Conservation (phyloP, 2,113 vertebrate species). For the Rhinolophus sinicus region DNA sequence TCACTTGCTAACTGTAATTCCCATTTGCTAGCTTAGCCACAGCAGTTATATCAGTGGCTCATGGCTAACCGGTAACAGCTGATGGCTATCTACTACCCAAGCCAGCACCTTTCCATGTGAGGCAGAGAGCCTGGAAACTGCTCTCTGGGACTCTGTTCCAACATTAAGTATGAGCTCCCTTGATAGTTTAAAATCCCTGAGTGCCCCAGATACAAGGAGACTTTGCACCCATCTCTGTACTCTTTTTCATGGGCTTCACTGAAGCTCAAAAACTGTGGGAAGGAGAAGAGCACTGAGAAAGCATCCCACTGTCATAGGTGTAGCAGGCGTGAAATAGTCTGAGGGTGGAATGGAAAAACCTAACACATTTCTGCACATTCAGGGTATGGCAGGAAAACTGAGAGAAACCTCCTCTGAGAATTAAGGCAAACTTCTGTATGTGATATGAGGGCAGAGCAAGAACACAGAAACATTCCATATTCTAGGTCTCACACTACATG, state of each 20-base stretch:
- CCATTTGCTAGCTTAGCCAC: too few relatives aligned
- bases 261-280: background rate
- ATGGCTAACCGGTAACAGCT: too few relatives aligned
- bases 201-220: background rate
- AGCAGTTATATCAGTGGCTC: too few relatives aligned
- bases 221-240: background rate
- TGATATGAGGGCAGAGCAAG: background rate
- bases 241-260: background rate
- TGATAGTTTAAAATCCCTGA: background rate
- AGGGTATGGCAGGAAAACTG: background rate
- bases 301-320: background rate
- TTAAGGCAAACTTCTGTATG: background rate
- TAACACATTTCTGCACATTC: background rate
- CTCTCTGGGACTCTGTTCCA: too few relatives aligned
- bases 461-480: background rate
- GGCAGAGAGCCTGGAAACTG: too few relatives aligned
- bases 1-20: too few relatives aligned
- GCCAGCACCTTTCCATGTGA: too few relatives aligned
- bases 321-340: background rate
- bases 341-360: background rate
- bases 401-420: background rate
- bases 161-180: background rate
- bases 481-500: background rate
- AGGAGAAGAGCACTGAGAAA: background rate
- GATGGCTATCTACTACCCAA: too few relatives aligned